Evolutionary conservation across 2,797 vertebrate species (phyloP).

Genomic region (Tauraco hartlaubi): DNA sequence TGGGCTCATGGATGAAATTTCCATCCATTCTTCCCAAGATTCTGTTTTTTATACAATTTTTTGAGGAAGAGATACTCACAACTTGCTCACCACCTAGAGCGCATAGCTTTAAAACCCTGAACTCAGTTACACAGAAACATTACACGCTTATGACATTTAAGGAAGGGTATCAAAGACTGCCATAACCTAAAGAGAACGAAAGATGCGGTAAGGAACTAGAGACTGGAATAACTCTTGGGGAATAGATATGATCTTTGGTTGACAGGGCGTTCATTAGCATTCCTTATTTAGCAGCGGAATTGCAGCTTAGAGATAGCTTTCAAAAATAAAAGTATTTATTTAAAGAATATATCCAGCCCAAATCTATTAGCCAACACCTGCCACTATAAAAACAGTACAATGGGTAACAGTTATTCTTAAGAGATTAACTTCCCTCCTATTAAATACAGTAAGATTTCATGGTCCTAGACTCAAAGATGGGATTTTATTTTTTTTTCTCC

Average conservation of each 20-base stretch:
- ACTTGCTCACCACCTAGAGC: not conserved
- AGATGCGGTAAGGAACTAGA: not conserved
- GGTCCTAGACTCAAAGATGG: not conserved
- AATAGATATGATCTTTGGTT: not conserved
- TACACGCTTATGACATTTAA: fast-evolving
- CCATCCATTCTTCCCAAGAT: not conserved
- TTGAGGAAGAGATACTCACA: not conserved
- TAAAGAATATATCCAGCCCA: not conserved
- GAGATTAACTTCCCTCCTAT: not conserved
- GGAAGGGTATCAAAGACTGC: not conserved
- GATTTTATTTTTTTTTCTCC: not conserved
- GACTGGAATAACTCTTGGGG: not conserved
- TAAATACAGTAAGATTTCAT: not conserved
- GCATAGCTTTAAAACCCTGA: not conserved
- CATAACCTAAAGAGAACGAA: not conserved
- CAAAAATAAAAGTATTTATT: not conserved
- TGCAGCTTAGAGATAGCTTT: not conserved
- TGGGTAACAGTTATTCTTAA: not conserved
- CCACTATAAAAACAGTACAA: not conserved
- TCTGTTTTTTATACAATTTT: not conserved
- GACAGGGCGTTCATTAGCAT: slow-evolving; percentile 13
- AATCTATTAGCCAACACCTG: slow-evolving; percentile 19
- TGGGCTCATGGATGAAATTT: not conserved
- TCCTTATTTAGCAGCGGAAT: slow-evolving; percentile 17
- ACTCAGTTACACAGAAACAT: not conserved